These are phyloP conservation scores for Nomada flava DNA, from an alignment of 2,888 invertebrate genomes.

Conservation along the genomic window DNA sequence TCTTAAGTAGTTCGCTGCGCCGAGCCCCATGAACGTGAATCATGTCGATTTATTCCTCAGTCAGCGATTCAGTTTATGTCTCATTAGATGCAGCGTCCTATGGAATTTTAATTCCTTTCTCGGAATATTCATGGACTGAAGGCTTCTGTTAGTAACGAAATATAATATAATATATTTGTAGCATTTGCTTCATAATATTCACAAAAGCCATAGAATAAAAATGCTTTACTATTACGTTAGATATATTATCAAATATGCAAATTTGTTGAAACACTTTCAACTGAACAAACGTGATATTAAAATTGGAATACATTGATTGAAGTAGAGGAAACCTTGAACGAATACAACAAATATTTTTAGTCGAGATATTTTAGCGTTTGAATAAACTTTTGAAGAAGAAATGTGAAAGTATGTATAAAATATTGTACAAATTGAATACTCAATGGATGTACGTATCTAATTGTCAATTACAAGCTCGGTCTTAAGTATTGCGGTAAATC, in stretches of 20 bases:
- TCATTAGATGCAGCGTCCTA: neutral
- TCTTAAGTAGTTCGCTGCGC: neutral
- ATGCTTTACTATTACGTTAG: no score
- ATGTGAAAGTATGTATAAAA: neutral
- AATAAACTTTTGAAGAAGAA: neutral
- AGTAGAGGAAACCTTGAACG: neutral
- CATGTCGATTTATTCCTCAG: neutral
- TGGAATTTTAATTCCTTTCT: conserved; percentile 18
- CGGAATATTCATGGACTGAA: neutral
- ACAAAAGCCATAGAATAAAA: no score
- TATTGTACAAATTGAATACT: no score
- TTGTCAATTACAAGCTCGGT: neutral
- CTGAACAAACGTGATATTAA: neutral
- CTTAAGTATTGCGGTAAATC: neutral
- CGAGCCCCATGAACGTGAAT: conserved; percentile 32
- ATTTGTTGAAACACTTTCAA: neutral
- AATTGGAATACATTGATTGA: neutral
- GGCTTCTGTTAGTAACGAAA: conserved; percentile 1
- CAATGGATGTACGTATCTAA: no score
- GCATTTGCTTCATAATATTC: no score
- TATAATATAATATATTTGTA: neutral
- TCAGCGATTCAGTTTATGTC: conserved; percentile 8
- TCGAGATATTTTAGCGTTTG: neutral
- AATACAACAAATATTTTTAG: neutral
- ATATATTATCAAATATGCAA: no score